phyloP scores from a whole-genome alignment of 2,797 vertebrate genomes.

The Pristis pectinata region DNA sequence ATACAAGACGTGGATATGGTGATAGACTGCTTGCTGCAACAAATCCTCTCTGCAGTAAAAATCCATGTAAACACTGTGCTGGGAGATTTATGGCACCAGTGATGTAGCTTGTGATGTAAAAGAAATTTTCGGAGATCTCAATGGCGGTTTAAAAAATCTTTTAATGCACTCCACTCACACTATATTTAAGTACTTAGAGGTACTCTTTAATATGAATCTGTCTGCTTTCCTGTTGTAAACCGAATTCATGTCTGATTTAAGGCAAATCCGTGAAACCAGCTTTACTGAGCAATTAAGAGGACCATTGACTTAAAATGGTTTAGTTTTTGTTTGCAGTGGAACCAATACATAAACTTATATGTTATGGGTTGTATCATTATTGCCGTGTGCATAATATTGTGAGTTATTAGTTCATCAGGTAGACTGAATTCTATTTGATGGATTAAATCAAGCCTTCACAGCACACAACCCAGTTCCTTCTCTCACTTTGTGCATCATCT shows the following conservation, averaged over 20 bases:
- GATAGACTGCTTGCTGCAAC: not conserved
- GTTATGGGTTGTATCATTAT: not conserved
- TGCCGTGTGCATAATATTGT: not conserved
- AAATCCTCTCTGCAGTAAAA: slow-evolving; percentile 23
- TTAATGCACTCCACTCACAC: slow-evolving; percentile 12
- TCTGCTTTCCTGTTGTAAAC: not conserved
- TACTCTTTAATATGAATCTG: not conserved
- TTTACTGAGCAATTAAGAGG: not conserved
- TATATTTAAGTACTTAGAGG: not conserved
- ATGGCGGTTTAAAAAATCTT: not conserved
- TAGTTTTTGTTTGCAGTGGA: not conserved
- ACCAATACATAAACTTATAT: not conserved
- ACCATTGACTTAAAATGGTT: not conserved
- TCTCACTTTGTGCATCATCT: not conserved
- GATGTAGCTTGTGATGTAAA: not conserved
- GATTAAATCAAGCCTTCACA: not conserved
- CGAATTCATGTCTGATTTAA: not conserved
- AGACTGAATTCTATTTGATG: not conserved
- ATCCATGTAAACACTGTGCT: not conserved
- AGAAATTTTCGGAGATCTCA: not conserved
- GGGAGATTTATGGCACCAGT: not conserved
- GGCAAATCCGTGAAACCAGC: not conserved
- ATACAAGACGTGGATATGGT: not conserved
- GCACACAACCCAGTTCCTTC: not conserved
- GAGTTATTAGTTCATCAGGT: not conserved